Percentiles rank a stretch among this genome's conserved stretches.
These are phyloP conservation scores for Hylyphantes graminicola DNA, from an alignment of 1,140 invertebrate species.

Conservation along the genomic window DNA sequence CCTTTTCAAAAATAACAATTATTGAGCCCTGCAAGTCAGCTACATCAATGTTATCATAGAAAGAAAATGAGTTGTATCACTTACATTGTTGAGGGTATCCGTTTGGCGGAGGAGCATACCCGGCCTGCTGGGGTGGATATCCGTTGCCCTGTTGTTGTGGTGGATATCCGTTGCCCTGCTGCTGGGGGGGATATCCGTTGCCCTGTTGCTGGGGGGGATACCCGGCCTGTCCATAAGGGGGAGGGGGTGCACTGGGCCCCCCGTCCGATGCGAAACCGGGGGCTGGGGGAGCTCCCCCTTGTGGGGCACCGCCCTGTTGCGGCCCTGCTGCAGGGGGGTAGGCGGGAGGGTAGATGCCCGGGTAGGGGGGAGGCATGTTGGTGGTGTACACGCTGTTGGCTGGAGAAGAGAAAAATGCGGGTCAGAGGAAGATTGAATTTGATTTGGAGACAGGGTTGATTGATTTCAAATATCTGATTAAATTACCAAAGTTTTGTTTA, in stretches of 20 bases:
- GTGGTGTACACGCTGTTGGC: conserved; percentile 90
- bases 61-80: too few species aligned
- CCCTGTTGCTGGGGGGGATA: conserved; percentile 59
- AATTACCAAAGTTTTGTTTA: too few species aligned
- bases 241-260: neutral
- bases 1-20: too few species aligned
- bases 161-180: neutral
- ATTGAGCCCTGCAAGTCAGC: too few species aligned
- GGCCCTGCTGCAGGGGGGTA: conserved; percentile 39
- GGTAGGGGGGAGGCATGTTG: conserved; percentile 94
- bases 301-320: neutral
- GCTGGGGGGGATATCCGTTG: conserved; percentile 60
- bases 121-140: too few species aligned
- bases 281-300: conserved; percentile 55
- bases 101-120: too few species aligned
- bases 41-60: too few species aligned
- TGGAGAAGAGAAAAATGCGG: conserved; percentile 66
- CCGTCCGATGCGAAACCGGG: conserved; percentile 51
- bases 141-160: too few species aligned
- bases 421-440: neutral
- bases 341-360: conserved; percentile 77
- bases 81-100: too few species aligned
- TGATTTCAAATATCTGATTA: neutral
- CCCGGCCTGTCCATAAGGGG: conserved; percentile 18
- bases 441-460: neutral